phyloP scores from a whole-genome alignment of 2,797 vertebrate genomes.

The Cynodonichthys magdalenae region DNA sequence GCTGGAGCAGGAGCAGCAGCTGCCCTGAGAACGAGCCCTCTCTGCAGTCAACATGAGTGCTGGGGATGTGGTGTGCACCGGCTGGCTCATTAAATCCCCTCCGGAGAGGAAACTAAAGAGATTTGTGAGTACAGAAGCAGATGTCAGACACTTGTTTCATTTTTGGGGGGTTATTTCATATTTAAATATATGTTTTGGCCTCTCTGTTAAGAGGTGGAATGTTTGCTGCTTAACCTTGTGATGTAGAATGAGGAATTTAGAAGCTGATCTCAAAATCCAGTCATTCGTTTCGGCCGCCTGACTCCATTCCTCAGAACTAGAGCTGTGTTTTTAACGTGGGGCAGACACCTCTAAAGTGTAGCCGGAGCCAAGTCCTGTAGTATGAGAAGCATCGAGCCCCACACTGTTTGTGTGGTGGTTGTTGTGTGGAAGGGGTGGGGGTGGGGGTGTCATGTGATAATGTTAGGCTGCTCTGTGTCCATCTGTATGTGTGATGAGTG shows the following conservation, averaged over 20 bases:
- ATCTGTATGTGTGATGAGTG: slow-evolving; percentile 68
- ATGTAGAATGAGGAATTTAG: slow-evolving; percentile 29
- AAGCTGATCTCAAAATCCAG: no score
- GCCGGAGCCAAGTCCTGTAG: slow-evolving; percentile 18
- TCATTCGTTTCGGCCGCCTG: no score
- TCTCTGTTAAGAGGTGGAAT: slow-evolving; percentile 47
- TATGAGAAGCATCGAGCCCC: slow-evolving; percentile 44
- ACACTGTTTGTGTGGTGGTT: slow-evolving; percentile 53
- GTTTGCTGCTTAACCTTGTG: slow-evolving; percentile 43
- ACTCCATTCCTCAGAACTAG: no score
- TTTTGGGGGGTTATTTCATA: no score
- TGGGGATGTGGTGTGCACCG: slow-evolving; percentile 92
- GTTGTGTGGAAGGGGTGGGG: no score
- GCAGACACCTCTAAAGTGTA: slow-evolving; percentile 22
- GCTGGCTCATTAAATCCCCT: slow-evolving; percentile 98
- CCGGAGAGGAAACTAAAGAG: slow-evolving; percentile 97
- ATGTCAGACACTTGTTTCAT: slow-evolving; percentile 46
- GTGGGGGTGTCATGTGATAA: slow-evolving; percentile 73
- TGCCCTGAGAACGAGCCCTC: slow-evolving; percentile 61
- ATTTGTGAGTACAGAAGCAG: slow-evolving; percentile 89
- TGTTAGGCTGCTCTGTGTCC: slow-evolving; percentile 53
- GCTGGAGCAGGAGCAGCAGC: slow-evolving; percentile 40
- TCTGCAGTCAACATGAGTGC: slow-evolving; percentile 89
- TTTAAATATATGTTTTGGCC: slow-evolving; percentile 10
- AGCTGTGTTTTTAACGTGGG: no score